A percentile compares a stretch with the other conserved stretches of the same genome.
phyloP scores from a whole-genome alignment of 2,113 vertebrate species.

The Acanthisitta chloris region DNA sequence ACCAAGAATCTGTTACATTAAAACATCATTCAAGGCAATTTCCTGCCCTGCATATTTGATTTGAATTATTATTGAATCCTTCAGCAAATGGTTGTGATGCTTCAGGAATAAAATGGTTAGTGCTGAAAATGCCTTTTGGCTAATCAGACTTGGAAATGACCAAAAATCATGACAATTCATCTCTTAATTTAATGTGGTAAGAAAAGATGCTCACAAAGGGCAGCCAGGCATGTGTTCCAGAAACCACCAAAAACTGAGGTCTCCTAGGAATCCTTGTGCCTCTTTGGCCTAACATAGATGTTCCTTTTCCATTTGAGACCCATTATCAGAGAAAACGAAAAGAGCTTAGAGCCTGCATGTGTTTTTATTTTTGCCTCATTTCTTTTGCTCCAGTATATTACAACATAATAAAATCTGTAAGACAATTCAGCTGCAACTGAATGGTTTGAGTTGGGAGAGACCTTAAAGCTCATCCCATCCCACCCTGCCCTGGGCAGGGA shows the following conservation, averaged over 20 bases:
- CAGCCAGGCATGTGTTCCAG: not conserved
- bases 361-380: not conserved
- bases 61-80: not conserved
- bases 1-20: not conserved
- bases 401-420: not conserved
- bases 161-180: not conserved
- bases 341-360: not conserved
- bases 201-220: rapidly evolving
- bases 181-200: not conserved
- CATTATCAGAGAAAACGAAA: not conserved
- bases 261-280: not conserved
- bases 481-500: not conserved
- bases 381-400: not conserved
- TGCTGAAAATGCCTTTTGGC: not conserved
- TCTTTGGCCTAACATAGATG: not conserved
- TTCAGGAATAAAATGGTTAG: not conserved
- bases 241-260: not conserved
- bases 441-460: not conserved
- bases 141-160: not conserved
- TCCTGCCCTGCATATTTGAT: not conserved
- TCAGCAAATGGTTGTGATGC: not conserved
- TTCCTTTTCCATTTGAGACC: not conserved
- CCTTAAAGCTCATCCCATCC: not conserved
- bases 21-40: not conserved
- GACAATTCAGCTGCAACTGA: not conserved